Percentiles rank a stretch among this genome's conserved stretches.
phyloP scores from a whole-genome alignment of 2,888 invertebrate species.

The Drosophila merina region DNA sequence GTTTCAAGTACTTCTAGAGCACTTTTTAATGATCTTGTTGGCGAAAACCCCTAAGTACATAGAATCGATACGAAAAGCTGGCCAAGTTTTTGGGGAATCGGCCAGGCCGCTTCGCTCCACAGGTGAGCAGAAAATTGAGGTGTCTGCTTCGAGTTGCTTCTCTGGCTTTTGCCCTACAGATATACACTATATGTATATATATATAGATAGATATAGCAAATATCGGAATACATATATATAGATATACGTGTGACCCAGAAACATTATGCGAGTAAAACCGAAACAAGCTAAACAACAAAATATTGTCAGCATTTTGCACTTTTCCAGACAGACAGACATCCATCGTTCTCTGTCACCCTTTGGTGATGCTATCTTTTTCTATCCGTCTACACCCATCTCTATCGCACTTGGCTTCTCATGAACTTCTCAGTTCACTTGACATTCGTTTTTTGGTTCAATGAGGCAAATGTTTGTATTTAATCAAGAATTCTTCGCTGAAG shows the following conservation, averaged over 20 bases:
- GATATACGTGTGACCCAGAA: constrained; percentile 66
- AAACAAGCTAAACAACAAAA: constrained; percentile 45
- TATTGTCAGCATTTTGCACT: constrained; percentile 69
- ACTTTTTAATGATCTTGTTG: constrained; percentile 26
- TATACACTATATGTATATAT: background rate
- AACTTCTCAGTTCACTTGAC: constrained; percentile 50
- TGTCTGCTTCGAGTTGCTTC: constrained; percentile 3
- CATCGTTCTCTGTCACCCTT: constrained; percentile 3
- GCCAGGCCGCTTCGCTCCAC: constrained; percentile 3
- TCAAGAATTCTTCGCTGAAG: background rate
- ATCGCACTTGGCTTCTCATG: constrained; percentile 28
- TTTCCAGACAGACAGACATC: constrained; percentile 44
- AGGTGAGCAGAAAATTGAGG: constrained; percentile 20
- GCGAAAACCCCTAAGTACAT: background rate
- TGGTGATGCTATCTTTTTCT: background rate
- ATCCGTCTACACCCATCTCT: background rate
- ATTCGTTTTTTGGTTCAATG: constrained; percentile 50
- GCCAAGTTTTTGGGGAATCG: background rate
- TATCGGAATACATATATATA: background rate
- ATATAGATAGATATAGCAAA: background rate
- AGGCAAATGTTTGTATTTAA: constrained; percentile 1
- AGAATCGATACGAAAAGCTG: background rate
- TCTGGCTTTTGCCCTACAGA: constrained; percentile 7
- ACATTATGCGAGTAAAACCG: constrained; percentile 66
- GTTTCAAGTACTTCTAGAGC: constrained; percentile 21